phyloP scores from a whole-genome alignment of 2,888 invertebrate species.

The Phragmatobia fuliginosa region DNA sequence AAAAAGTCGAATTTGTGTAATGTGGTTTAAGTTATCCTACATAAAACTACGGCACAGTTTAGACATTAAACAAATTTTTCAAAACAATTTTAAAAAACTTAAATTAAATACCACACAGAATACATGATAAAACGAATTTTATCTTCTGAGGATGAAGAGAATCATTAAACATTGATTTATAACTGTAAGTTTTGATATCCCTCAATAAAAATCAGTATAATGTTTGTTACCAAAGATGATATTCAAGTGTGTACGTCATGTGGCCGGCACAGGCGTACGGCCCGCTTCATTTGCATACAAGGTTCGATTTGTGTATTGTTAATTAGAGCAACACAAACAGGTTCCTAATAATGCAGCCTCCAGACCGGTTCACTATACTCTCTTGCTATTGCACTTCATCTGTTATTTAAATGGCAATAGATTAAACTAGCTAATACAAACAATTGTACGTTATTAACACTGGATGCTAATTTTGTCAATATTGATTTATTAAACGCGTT shows the following conservation, averaged over 20 bases:
- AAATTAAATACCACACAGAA: background rate
- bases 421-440: conserved; percentile 70
- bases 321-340: conserved; percentile 85
- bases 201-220: conserved; percentile 61
- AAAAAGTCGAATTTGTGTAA: background rate
- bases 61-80: background rate
- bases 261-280: conserved; percentile 30
- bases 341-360: conserved; percentile 74
- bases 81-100: background rate
- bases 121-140: background rate
- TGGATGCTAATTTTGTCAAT: conserved; percentile 76
- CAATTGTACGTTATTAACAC: conserved; percentile 82
- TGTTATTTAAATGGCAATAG: conserved; percentile 85
- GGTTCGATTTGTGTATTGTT: conserved; percentile 87
- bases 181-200: conserved; percentile 42
- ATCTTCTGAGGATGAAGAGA: background rate
- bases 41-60: background rate
- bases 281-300: conserved; percentile 83
- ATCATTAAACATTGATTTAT: background rate
- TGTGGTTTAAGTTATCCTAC: background rate
- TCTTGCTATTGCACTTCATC: conserved; percentile 83
- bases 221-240: conserved; percentile 59
- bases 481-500: conserved; percentile 63
- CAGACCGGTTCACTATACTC: conserved; percentile 68
- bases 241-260: conserved; percentile 52